phyloP scores from a whole-genome alignment of 2,888 invertebrate species.

The Harmothoe impar region DNA sequence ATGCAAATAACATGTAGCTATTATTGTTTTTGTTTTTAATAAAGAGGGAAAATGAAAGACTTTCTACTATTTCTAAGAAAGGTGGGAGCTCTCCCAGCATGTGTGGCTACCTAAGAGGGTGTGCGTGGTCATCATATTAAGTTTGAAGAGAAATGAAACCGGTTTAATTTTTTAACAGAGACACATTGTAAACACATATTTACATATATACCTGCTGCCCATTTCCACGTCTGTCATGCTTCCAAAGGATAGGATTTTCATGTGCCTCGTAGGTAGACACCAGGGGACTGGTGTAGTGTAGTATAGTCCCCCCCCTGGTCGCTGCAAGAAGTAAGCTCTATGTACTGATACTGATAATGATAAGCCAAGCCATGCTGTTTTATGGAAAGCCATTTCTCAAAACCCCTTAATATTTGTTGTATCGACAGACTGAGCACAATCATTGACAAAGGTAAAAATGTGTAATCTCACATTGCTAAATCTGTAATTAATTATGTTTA shows the following conservation, averaged over 20 bases:
- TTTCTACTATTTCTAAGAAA: constrained; percentile 43
- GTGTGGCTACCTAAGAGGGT: constrained; percentile 35
- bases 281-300: constrained; percentile 25
- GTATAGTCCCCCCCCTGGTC: neutral
- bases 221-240: constrained; percentile 47
- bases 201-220: constrained; percentile 24
- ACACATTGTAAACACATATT: neutral
- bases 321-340: constrained; percentile 16
- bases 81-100: neutral
- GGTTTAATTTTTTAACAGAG: neutral
- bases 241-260: constrained; percentile 41
- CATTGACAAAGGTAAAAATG: constrained; percentile 50
- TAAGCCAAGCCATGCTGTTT: constrained; percentile 25
- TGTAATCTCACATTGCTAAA: constrained; percentile 13
- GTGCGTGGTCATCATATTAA: constrained; percentile 36
- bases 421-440: constrained; percentile 14
- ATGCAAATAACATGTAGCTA: constrained; percentile 15
- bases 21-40: neutral
- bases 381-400: constrained; percentile 9
- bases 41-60: neutral
- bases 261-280: constrained; percentile 52
- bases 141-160: constrained; percentile 26
- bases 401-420: neutral
- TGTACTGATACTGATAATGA: neutral
- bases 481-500: constrained; percentile 7